Conservation (phyloP, 2,888 invertebrate genomes). For the Lapara coniferarum region DNA sequence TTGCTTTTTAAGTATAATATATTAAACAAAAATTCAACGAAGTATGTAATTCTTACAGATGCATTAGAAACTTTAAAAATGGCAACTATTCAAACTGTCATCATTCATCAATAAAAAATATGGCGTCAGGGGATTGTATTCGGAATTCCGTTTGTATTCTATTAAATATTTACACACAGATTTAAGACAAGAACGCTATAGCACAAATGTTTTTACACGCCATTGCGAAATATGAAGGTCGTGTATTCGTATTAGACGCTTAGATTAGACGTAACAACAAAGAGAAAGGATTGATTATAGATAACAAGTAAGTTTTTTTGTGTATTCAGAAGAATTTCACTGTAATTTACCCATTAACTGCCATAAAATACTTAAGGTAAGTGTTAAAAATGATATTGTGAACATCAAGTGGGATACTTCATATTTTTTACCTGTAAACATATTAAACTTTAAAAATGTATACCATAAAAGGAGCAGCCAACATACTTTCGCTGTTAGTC, state of each 20-base stretch:
- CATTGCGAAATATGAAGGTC: constrained; percentile 42
- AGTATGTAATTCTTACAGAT: no score
- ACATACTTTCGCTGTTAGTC: constrained; percentile 62
- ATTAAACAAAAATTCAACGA: no score
- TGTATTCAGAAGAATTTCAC: constrained; percentile 15
- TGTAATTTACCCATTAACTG: neutral
- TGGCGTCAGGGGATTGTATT: constrained; percentile 54
- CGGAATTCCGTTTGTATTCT: constrained; percentile 36
- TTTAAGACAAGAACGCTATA: constrained; percentile 40
- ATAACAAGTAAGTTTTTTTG: constrained; percentile 32
- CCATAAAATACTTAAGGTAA: no score
- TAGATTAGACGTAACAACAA: constrained; percentile 27
- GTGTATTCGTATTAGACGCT: constrained; percentile 34
- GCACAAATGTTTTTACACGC: constrained; percentile 32
- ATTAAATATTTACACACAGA: constrained; percentile 42
- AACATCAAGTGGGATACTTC: no score
- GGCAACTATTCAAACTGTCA: constrained; percentile 36
- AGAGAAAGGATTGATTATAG: constrained; percentile 40
- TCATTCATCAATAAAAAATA: constrained; percentile 46
- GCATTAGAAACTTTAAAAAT: neutral
- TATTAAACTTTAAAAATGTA: neutral
- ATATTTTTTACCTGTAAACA: no score
- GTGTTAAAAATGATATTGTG: neutral
- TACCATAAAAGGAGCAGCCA: constrained; percentile 38
- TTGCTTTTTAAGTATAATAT: no score